These are phyloP conservation scores for Myotis daubentonii DNA, from an alignment of 2,797 vertebrate species.

Conservation along the genomic window DNA sequence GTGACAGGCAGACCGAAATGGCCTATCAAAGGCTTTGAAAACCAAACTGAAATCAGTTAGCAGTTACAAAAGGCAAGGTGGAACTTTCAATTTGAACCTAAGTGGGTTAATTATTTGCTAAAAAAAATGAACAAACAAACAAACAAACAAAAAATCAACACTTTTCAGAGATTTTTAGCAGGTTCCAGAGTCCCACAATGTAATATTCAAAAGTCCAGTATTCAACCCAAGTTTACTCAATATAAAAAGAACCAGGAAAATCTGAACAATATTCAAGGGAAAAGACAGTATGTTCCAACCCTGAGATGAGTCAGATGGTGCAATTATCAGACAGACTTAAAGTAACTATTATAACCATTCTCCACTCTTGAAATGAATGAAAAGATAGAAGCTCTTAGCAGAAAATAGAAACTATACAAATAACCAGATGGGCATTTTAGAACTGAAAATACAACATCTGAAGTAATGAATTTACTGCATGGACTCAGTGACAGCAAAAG, in stretches of 20 bases:
- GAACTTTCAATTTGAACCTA: neutral
- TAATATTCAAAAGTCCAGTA: conserved; percentile 14
- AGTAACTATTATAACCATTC: neutral
- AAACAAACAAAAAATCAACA: neutral
- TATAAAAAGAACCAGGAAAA: conserved; percentile 4
- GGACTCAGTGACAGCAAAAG: neutral
- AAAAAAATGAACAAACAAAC: neutral
- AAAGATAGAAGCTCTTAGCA: conserved; percentile 6
- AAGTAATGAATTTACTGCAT: neutral
- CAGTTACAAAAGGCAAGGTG: neutral
- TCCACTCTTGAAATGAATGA: neutral
- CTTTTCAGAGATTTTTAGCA: conserved; percentile 21
- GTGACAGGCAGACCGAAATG: neutral
- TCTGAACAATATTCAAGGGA: neutral
- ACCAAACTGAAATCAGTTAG: neutral
- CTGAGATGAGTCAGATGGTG: neutral
- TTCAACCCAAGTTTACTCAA: neutral
- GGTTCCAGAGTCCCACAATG: neutral
- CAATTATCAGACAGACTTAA: neutral
- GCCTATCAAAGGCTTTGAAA: conserved; percentile 6
- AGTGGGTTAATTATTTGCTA: neutral
- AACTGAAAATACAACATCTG: neutral
- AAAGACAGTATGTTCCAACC: neutral
- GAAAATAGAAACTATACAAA: neutral
- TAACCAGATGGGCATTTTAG: neutral